phyloP scores from a whole-genome alignment of 2,797 vertebrate genomes.

The Microhierax caerulescens region DNA sequence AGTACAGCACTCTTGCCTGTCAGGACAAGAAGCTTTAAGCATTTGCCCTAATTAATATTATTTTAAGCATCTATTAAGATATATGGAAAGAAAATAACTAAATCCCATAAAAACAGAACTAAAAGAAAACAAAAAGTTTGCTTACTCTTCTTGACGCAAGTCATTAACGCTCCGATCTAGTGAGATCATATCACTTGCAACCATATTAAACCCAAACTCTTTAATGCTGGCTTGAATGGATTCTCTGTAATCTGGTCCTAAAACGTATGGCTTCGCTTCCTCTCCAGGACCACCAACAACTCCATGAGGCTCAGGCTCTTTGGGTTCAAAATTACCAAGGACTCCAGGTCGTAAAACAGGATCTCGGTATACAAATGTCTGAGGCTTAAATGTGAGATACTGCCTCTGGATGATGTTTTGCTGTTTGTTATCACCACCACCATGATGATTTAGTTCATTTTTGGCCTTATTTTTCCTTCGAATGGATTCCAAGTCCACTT shows the following conservation, averaged over 20 bases:
- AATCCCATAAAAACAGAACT: neutral
- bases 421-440: constrained; percentile 75
- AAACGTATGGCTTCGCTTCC: constrained; percentile 87
- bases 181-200: constrained; percentile 98
- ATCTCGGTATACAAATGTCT: constrained; percentile 82
- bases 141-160: constrained; percentile 96
- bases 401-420: constrained; percentile 89
- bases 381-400: constrained; percentile 92
- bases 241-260: constrained; percentile 93
- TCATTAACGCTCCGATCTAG: constrained; percentile 92
- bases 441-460: constrained; percentile 72
- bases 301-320: constrained; percentile 89
- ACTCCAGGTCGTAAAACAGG: constrained; percentile 85
- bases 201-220: constrained; percentile 99
- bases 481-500: constrained; percentile 95
- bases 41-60: neutral
- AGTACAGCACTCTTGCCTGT: neutral
- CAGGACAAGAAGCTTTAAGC: neutral
- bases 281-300: constrained; percentile 90
- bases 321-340: constrained; percentile 92
- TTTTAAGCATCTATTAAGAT: neutral
- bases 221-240: constrained; percentile 91
- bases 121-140: constrained; percentile 54
- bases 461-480: constrained; percentile 86
- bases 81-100: neutral